Evolutionary conservation across 2,113 vertebrate genomes (phyloP).

Genomic region (Toxostoma redivivum): DNA sequence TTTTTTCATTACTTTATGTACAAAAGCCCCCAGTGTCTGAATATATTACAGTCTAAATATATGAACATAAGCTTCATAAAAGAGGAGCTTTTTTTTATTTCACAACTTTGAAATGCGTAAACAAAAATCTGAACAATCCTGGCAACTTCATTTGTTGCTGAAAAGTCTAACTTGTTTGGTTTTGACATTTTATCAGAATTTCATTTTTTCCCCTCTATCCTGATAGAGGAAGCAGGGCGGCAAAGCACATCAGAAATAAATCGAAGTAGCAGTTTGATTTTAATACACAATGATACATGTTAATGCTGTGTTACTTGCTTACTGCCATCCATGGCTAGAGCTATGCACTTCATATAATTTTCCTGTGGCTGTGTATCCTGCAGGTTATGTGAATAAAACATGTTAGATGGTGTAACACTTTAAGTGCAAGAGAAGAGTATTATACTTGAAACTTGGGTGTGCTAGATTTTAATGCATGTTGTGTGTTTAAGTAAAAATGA

Average conservation of each 20-base stretch:
- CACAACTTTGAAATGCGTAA: neutral
- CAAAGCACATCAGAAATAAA: neutral
- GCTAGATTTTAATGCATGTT: neutral
- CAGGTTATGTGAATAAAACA: neutral
- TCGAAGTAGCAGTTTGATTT: neutral
- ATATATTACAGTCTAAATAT: neutral
- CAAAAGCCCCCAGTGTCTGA: neutral
- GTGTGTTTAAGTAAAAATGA: neutral
- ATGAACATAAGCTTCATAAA: neutral
- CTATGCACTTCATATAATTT: neutral
- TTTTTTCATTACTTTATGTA: neutral
- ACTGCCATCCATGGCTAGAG: neutral
- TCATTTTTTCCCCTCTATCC: neutral
- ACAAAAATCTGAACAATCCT: neutral
- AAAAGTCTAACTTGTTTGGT: neutral
- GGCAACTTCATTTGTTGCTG: neutral
- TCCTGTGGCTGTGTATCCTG: neutral
- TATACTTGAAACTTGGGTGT: neutral
- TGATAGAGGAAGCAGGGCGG: neutral
- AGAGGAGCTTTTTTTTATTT: neutral
- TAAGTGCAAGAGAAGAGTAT: neutral
- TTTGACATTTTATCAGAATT: neutral
- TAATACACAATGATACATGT: neutral
- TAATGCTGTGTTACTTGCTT: neutral
- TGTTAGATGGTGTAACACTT: neutral